A percentile compares a stretch with the other conserved stretches of the same genome.
Conservation (phyloP, 1,140 invertebrate genomes). For the Arion vulgaris region DNA sequence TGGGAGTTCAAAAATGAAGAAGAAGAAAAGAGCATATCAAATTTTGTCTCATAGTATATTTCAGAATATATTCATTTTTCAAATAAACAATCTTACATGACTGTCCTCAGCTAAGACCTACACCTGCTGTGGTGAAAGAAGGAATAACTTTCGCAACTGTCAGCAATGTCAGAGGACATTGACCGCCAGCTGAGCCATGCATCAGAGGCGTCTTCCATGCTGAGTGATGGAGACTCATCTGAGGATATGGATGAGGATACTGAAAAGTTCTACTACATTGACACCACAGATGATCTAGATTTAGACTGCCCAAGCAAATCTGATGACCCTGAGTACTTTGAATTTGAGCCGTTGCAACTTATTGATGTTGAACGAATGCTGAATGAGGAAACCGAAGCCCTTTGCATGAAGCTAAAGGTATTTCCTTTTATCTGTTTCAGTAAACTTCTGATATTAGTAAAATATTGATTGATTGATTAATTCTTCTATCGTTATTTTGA, state of each 20-base stretch:
- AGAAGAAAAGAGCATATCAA: too few relatives aligned
- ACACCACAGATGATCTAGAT: constrained; percentile 80
- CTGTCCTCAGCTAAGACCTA: too few relatives aligned
- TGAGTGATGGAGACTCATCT: constrained; percentile 54
- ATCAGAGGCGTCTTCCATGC: constrained; percentile 63
- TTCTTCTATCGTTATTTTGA: too few relatives aligned
- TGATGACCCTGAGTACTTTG: constrained; percentile 92
- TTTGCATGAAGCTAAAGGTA: constrained; percentile 84
- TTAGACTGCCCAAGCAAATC: constrained; percentile 82
- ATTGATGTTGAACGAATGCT: constrained; percentile 93
- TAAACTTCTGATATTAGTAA: too few relatives aligned
- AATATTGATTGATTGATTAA: too few relatives aligned
- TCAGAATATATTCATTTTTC: too few relatives aligned
- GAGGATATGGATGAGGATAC: constrained; percentile 74
- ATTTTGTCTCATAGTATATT: too few relatives aligned
- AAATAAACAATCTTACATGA: too few relatives aligned
- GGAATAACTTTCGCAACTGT: too few relatives aligned
- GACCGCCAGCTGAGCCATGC: constrained; percentile 53
- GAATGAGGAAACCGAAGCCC: constrained; percentile 92
- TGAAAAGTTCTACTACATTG: constrained; percentile 77
- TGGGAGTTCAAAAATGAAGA: too few relatives aligned
- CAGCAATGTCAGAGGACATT: constrained; percentile 60
- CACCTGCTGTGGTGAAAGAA: too few relatives aligned
- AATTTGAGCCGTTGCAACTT: constrained; percentile 88
- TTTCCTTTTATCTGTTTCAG: constrained; percentile 23